Conservation (phyloP, 2,888 invertebrate genomes). For the Caenorhabditis wallacei region DNA sequence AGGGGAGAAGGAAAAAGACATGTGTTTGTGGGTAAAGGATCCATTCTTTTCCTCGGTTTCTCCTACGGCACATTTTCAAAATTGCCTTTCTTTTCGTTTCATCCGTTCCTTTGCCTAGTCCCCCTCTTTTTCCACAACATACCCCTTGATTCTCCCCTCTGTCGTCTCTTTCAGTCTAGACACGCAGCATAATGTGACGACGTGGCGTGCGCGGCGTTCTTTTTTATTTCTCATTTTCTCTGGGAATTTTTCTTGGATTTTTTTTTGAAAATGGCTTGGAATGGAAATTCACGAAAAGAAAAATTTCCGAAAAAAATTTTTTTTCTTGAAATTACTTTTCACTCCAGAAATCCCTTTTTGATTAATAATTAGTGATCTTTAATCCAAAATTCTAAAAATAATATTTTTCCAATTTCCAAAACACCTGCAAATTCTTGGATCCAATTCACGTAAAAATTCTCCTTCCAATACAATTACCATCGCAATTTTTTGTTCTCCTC, state of each 20-base stretch:
- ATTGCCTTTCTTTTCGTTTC: constrained; percentile 39
- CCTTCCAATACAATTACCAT: constrained; percentile 26
- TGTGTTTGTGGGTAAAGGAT: constrained; percentile 47
- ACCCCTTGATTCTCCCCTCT: constrained; percentile 5
- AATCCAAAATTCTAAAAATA: too few relatives aligned
- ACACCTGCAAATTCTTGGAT: too few relatives aligned
- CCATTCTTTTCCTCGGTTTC: background rate
- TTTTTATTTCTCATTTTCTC: background rate
- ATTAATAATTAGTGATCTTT: too few relatives aligned
- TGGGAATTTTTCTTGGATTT: background rate
- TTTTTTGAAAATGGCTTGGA: background rate
- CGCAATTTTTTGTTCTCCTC: constrained; percentile 13
- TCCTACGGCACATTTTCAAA: constrained; percentile 49
- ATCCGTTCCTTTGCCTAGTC: constrained; percentile 33
- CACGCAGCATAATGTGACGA: constrained; percentile 11
- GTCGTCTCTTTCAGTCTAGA: constrained; percentile 4
- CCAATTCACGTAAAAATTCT: background rate
- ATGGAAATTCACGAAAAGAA: too few relatives aligned
- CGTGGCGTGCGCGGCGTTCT: constrained; percentile 16
- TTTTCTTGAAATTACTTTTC: too few relatives aligned
- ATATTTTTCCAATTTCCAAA: too few relatives aligned
- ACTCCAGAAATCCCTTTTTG: too few relatives aligned
- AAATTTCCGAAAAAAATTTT: too few relatives aligned
- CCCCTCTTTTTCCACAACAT: constrained; percentile 11
- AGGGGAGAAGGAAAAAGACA: constrained; percentile 1